Conservation (phyloP, 2,797 vertebrate genomes). For the Threskiornis aethiopicus region DNA sequence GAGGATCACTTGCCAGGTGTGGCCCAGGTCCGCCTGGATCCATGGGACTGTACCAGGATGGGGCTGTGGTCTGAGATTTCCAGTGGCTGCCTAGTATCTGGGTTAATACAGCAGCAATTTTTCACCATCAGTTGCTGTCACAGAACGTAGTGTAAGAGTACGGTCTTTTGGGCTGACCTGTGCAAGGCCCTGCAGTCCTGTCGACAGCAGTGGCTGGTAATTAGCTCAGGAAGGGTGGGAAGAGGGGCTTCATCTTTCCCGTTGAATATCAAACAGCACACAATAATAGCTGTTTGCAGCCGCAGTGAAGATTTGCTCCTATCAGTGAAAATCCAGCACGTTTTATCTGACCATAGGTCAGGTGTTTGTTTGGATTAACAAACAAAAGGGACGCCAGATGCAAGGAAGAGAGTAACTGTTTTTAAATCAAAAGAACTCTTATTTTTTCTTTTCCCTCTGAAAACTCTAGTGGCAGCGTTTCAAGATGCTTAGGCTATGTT, state of each 20-base stretch:
- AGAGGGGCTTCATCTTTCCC: background rate
- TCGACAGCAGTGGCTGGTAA: background rate
- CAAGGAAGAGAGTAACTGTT: background rate
- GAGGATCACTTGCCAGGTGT: background rate
- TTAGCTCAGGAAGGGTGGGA: background rate
- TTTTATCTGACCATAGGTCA: constrained; percentile 10
- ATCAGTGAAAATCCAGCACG: background rate
- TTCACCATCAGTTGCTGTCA: background rate
- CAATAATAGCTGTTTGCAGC: background rate
- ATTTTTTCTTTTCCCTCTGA: constrained; percentile 11
- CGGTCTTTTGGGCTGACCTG: background rate
- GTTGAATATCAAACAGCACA: background rate
- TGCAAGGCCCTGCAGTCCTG: background rate
- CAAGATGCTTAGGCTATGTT: constrained; percentile 15
- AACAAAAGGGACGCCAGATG: constrained; percentile 25
- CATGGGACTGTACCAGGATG: rapidly evolving
- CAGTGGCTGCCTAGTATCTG: background rate
- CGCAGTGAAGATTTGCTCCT: background rate
- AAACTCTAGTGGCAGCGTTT: constrained; percentile 16
- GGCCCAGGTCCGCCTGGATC: background rate
- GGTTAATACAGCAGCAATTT: background rate
- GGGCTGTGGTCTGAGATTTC: background rate
- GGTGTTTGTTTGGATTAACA: constrained; percentile 28
- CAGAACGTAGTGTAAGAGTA: background rate
- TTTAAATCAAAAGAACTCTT: constrained; percentile 19